Base-by-base conservation (phyloP, 2,888 invertebrate species). In the Polietes domitor region DNA sequence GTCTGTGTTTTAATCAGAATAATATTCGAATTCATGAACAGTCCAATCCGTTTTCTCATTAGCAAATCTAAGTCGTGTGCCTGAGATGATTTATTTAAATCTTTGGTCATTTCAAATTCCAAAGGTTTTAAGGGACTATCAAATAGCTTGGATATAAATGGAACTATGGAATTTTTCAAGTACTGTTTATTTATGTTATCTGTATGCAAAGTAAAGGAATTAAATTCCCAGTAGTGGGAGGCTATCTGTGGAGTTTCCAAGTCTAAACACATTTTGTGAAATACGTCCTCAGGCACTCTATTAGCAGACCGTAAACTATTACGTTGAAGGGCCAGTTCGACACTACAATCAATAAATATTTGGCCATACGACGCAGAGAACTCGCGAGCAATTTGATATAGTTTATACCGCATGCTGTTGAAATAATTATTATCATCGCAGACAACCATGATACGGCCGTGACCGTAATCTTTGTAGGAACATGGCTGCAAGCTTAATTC, bases 381-480 rank as follows among this genome's bases (percentile, higher is more conserved):
- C 4, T 73, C 21, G 24, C 87, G 87, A 7, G 89, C 87, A 10
- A 91, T 47, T 85, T 91, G 90, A 50, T 89, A 89, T 0, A 91
- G 76, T 76, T 91, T 89, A 72, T 90, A 88, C 15, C 92, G 89
- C 92, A 92, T 92, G 26, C 92, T 91, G 71, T 87, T 86, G 77
- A 92, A 92, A 65, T 90, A 92, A 72, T 91, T 88, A 77, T 92
- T 92, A 79, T 92, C 92, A 86, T 92, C 92, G 75, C 90, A 89
- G 24, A 92, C n/a, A 10, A 92, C 87, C 0, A 91, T 4, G 74
- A 83, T 87, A 47, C 87, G 86, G 1, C 74, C 47, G 4, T 24
- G 41, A 7, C 83, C 77, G 2, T 53, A 1, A 15, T 70, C 47
- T 7, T 53, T 76, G 41, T 53, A 81, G 0, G 77, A 26, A 26